These are phyloP conservation scores for Neodiprion lecontei DNA, from an alignment of 1,140 invertebrate genomes.

Conservation along the genomic window DNA sequence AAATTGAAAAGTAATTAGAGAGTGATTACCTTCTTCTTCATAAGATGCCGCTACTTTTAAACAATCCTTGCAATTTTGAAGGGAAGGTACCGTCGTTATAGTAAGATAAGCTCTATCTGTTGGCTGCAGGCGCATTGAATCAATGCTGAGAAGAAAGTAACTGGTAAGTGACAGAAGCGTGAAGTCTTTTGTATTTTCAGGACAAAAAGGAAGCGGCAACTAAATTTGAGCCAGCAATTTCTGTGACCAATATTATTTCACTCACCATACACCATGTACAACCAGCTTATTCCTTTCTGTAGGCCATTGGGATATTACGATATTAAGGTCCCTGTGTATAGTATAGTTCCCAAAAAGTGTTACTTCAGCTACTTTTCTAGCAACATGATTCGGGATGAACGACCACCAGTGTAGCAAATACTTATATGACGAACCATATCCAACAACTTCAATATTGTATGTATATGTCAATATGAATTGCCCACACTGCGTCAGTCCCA, in stretches of 20 bases:
- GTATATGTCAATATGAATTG: slow-evolving; percentile 91
- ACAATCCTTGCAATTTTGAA: slow-evolving; percentile 69
- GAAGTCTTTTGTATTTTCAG: background rate
- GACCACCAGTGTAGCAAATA: slow-evolving; percentile 78
- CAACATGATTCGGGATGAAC: slow-evolving; percentile 68
- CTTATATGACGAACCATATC: slow-evolving; percentile 58
- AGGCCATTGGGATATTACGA: slow-evolving; percentile 76
- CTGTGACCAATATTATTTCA: slow-evolving; percentile 16
- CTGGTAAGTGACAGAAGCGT: background rate
- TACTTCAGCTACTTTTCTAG: slow-evolving; percentile 72
- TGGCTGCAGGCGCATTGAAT: slow-evolving; percentile 50
- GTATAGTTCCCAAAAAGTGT: slow-evolving; percentile 72
- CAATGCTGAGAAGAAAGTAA: slow-evolving; percentile 35
- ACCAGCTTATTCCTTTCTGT: slow-evolving; percentile 69
- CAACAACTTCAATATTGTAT: slow-evolving; percentile 65
- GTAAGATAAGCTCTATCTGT: slow-evolving; percentile 66
- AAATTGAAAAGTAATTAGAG: too few relatives aligned
- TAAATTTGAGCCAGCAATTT: slow-evolving; percentile 19
- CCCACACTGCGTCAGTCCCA: slow-evolving; percentile 92
- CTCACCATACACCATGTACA: slow-evolving; percentile 73
- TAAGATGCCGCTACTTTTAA: slow-evolving; percentile 66
- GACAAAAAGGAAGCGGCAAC: background rate
- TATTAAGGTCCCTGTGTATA: slow-evolving; percentile 67
- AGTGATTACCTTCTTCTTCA: slow-evolving; percentile 63
- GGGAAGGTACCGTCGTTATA: slow-evolving; percentile 66